Conservation (phyloP, 1,140 invertebrate species). For the Pseudomyrmex concolor region DNA sequence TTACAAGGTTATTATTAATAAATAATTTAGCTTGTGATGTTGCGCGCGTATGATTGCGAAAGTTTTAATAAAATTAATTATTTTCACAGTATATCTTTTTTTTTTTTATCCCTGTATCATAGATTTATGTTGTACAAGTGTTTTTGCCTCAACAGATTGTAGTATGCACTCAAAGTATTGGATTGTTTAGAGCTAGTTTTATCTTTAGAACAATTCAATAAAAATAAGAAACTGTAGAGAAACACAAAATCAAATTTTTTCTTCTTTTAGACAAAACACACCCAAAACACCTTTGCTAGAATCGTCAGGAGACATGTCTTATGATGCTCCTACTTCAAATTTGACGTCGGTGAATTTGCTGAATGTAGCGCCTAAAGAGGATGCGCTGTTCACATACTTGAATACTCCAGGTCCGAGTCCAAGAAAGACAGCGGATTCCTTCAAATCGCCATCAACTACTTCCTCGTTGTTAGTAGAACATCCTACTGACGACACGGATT, state of each 20-base stretch:
- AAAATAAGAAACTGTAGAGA: not conserved
- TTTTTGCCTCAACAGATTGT: not conserved
- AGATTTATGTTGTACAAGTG: not conserved
- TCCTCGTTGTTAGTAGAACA: constrained; percentile 74
- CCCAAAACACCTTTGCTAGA: constrained; percentile 33
- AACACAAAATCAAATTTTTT: constrained; percentile 15
- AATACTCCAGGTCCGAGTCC: constrained; percentile 70
- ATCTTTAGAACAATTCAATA: too few species aligned
- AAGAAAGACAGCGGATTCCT: constrained; percentile 50
- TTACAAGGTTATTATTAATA: constrained; percentile 25
- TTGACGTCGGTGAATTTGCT: constrained; percentile 51
- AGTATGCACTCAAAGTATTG: too few species aligned
- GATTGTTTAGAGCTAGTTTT: too few species aligned
- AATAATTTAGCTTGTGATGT: constrained; percentile 12
- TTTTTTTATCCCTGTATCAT: not conserved
- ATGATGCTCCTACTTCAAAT: constrained; percentile 47
- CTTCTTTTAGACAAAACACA: not conserved
- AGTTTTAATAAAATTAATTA: not conserved
- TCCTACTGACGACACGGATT: constrained; percentile 74
- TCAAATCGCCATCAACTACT: constrained; percentile 70
- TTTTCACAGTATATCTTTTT: too few species aligned
- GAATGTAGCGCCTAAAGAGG: constrained; percentile 60
- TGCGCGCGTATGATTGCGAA: too few species aligned
- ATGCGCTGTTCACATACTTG: constrained; percentile 71
- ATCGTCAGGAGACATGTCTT: constrained; percentile 37